These are phyloP conservation scores for Harpagoxenus sublaevis DNA, from an alignment of 2,888 invertebrate genomes.

Conservation along the genomic window DNA sequence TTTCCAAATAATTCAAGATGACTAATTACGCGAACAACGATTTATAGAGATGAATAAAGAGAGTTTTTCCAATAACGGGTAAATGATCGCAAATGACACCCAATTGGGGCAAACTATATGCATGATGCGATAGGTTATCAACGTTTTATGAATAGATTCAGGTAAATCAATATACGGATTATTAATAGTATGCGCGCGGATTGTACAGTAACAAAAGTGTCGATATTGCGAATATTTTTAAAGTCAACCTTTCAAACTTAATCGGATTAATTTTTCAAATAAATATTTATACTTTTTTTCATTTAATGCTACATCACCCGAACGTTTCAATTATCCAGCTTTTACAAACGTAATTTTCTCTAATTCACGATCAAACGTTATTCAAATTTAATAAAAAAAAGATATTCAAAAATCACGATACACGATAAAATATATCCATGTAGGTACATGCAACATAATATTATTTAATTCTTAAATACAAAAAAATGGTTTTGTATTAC, in stretches of 20 bases:
- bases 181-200: conserved; percentile 50
- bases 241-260: conserved; percentile 23
- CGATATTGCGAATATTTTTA: conserved; percentile 40
- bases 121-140: conserved; percentile 36
- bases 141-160: conserved; percentile 54
- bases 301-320: neutral
- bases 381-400: neutral
- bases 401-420: neutral
- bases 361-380: neutral
- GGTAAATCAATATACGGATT: conserved; percentile 52
- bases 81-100: conserved; percentile 24
- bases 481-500: neutral
- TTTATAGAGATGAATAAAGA: neutral
- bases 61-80: conserved; percentile 38
- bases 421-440: neutral
- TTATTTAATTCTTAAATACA: neutral
- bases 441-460: neutral
- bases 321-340: neutral
- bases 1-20: neutral
- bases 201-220: conserved; percentile 41
- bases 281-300: conserved; percentile 16
- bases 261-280: conserved; percentile 24
- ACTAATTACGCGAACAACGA: neutral
- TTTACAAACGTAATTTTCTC: neutral
- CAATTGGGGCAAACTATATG: conserved; percentile 35